These are phyloP conservation scores for Micoletzkya japonica DNA, from an alignment of 2,888 invertebrate species.

Conservation along the genomic window DNA sequence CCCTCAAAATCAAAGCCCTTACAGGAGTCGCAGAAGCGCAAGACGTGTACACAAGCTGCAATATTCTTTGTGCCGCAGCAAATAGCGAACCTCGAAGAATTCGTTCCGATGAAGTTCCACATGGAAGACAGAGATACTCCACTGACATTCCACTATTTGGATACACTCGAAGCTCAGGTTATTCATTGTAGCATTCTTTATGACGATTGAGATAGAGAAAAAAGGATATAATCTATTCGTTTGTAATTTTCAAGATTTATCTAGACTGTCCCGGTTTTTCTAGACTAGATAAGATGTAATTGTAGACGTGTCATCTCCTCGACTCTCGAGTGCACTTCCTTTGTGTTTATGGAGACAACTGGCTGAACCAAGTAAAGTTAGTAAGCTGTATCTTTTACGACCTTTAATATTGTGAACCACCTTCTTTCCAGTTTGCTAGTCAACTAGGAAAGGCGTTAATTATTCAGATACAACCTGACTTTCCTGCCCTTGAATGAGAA, in stretches of 20 bases:
- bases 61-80: conserved; percentile 64
- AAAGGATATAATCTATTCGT: conserved; percentile 9
- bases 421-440: neutral
- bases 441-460: neutral
- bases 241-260: neutral
- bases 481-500: conserved; percentile 51
- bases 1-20: neutral
- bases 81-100: conserved; percentile 59
- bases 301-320: conserved; percentile 50
- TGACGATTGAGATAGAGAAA: conserved; percentile 22
- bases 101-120: conserved; percentile 60
- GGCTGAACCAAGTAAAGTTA: conserved; percentile 59
- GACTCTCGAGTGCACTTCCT: conserved; percentile 58
- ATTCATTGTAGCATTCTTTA: neutral
- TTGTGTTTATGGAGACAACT: conserved; percentile 64
- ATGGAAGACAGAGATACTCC: conserved; percentile 63
- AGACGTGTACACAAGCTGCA: conserved; percentile 59
- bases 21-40: conserved; percentile 57
- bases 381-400: neutral
- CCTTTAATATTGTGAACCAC: neutral
- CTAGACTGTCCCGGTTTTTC: too few species aligned
- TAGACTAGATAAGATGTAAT: too few species aligned
- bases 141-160: conserved; percentile 59
- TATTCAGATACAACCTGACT: conserved; percentile 50
- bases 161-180: conserved; percentile 54